phyloP scores from a whole-genome alignment of 2,797 vertebrate species.

The Notamacropus eugenii region DNA sequence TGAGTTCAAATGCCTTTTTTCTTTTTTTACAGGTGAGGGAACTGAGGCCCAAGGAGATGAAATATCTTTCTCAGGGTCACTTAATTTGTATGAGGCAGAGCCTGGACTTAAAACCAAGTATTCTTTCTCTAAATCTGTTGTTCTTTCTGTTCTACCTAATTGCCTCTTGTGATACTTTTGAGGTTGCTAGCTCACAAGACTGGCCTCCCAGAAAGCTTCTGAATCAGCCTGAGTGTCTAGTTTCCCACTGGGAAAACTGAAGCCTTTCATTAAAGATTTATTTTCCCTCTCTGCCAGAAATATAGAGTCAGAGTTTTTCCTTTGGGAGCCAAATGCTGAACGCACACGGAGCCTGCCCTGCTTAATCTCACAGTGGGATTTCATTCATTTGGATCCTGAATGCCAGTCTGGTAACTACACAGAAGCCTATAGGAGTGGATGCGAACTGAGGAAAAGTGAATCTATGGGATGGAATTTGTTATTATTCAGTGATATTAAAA shows the following conservation, averaged over 20 bases:
- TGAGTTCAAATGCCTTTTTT: not conserved
- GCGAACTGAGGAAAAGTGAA: not conserved
- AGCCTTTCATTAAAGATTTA: constrained; percentile 40
- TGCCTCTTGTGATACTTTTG: not conserved
- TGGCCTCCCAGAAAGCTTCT: not conserved
- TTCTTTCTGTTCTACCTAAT: not conserved
- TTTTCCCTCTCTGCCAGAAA: constrained; percentile 13
- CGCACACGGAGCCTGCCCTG: not conserved
- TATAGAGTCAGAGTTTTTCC: not conserved
- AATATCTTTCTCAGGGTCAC: not conserved
- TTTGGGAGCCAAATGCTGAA: constrained; percentile 21
- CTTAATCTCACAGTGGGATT: constrained; percentile 27
- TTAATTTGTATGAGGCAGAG: not conserved
- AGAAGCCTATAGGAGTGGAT: not conserved
- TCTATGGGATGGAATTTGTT: not conserved
- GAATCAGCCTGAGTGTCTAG: not conserved
- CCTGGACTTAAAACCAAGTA: not conserved
- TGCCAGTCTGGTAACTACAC: not conserved
- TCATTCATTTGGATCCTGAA: not conserved
- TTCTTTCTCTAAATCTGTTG: not conserved
- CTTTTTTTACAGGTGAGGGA: not conserved
- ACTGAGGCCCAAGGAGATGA: not conserved
- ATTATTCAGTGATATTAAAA: not conserved
- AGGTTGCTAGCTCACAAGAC: not conserved
- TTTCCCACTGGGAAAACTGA: not conserved